phyloP scores from a whole-genome alignment of 2,888 invertebrate genomes.

The Drosophila tripunctata region DNA sequence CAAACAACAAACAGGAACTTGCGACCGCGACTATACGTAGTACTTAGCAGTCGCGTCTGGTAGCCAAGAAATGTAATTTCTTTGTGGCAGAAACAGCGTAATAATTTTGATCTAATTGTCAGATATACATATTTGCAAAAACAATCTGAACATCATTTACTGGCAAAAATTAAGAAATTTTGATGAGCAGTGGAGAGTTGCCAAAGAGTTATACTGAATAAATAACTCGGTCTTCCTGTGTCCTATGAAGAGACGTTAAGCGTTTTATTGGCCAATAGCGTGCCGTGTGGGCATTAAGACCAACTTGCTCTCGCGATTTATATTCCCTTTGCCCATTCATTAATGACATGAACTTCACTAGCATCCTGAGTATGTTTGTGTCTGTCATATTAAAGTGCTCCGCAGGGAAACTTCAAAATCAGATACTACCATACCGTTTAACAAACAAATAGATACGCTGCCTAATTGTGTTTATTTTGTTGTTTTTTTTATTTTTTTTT shows the following conservation, averaged over 20 bases:
- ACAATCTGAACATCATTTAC: conserved; percentile 45
- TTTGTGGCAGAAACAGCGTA: conserved; percentile 78
- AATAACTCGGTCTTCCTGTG: conserved; percentile 1
- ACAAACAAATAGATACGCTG: background rate
- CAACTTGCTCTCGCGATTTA: conserved; percentile 26
- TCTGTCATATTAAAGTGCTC: conserved; percentile 50
- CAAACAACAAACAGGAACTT: conserved; percentile 35
- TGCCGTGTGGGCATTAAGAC: conserved; percentile 74
- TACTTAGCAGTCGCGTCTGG: conserved; percentile 29
- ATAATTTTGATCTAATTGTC: conserved; percentile 83
- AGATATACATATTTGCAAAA: conserved; percentile 78
- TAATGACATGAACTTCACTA: conserved; percentile 65
- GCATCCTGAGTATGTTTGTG: conserved; percentile 72
- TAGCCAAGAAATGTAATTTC: conserved; percentile 66
- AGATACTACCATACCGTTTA: background rate
- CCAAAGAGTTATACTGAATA: background rate
- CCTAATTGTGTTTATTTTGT: background rate
- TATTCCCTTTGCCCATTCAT: conserved; percentile 45
- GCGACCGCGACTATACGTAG: too few species aligned
- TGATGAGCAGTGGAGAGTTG: conserved; percentile 61
- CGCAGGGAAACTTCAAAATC: background rate
- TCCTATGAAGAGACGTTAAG: conserved; percentile 51
- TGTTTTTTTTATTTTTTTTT: background rate
- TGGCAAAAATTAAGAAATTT: conserved; percentile 69
- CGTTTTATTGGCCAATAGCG: conserved; percentile 80